Conservation (phyloP, 2,797 vertebrate genomes). For the Avahi laniger region DNA sequence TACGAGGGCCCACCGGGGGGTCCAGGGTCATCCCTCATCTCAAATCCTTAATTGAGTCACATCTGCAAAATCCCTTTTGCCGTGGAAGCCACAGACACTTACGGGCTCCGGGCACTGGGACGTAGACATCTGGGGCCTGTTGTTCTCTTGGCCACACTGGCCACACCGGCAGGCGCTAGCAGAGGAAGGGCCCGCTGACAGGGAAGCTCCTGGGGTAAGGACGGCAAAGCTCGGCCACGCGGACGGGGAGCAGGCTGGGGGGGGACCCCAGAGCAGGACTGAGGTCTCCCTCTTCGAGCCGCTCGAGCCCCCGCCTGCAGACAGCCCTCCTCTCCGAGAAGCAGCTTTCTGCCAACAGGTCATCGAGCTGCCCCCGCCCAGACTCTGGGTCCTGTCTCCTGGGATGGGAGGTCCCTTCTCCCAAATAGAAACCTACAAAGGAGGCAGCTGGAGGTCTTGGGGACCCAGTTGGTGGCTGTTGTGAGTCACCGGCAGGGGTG, state of each 20-base stretch:
- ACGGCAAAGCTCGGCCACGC: background rate
- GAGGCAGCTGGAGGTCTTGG: background rate
- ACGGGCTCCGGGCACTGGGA: background rate
- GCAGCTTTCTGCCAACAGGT: background rate
- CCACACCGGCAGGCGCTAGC: accelerated
- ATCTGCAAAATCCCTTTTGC: background rate
- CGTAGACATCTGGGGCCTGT: accelerated
- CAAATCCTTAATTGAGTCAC: background rate
- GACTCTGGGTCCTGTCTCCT: background rate
- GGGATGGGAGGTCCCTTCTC: background rate
- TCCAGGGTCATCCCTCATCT: accelerated
- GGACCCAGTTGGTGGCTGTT: background rate
- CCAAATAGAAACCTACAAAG: background rate
- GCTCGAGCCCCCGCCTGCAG: too few relatives aligned
- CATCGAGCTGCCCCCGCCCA: background rate
- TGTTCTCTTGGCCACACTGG: accelerated
- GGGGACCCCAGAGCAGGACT: background rate
- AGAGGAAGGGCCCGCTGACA: background rate
- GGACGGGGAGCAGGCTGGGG: background rate
- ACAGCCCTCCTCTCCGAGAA: background rate
- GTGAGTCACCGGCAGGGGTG: background rate
- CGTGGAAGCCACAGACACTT: background rate
- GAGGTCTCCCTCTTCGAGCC: background rate
- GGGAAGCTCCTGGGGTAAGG: background rate
- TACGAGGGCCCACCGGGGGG: background rate